A percentile compares a stretch with the other conserved stretches of the same genome.
phyloP scores from a whole-genome alignment of 2,888 invertebrate species.

The Drosophila pegasa region DNA sequence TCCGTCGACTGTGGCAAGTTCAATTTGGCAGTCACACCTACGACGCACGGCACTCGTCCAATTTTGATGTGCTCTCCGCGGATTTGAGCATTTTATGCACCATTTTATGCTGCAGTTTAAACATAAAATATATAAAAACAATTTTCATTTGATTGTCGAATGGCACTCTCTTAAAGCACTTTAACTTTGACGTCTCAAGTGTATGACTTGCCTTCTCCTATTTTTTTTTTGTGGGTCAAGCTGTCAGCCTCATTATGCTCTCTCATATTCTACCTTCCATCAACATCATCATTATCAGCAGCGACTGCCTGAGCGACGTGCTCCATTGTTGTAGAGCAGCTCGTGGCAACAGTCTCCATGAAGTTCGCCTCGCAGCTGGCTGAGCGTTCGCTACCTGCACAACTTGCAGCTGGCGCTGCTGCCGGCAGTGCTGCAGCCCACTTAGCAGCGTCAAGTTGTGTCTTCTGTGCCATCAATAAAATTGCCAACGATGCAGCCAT shows the following conservation, averaged over 20 bases:
- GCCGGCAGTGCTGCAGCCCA: conserved; percentile 24
- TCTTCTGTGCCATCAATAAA: conserved; percentile 50
- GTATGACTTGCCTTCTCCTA: conserved; percentile 11
- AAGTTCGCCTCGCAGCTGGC: conserved; percentile 34
- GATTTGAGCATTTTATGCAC: conserved; percentile 35
- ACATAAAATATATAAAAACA: background rate
- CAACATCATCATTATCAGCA: conserved; percentile 30
- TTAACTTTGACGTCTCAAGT: conserved; percentile 54
- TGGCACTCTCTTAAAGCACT: conserved; percentile 25
- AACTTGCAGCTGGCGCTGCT: background rate
- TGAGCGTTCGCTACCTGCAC: conserved; percentile 8
- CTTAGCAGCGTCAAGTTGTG: conserved; percentile 22
- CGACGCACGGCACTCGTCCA: conserved; percentile 51
- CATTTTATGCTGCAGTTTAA: conserved; percentile 9
- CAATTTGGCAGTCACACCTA: conserved; percentile 65
- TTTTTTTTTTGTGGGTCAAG: conserved; percentile 66
- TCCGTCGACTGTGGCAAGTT: conserved; percentile 53
- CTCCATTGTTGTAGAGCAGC: conserved; percentile 57
- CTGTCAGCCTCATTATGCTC: conserved; percentile 32
- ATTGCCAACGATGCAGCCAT: conserved; percentile 19
- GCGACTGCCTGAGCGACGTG: conserved; percentile 24
- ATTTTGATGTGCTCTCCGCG: conserved; percentile 47
- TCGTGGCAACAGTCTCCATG: conserved; percentile 59
- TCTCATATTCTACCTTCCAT: conserved; percentile 15
- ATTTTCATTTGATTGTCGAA: conserved; percentile 25